Evolutionary conservation across 2,888 invertebrate species (phyloP), one percentile per base, ranked within the genome.

Genomic region (Drosophila rellima): DNA sequence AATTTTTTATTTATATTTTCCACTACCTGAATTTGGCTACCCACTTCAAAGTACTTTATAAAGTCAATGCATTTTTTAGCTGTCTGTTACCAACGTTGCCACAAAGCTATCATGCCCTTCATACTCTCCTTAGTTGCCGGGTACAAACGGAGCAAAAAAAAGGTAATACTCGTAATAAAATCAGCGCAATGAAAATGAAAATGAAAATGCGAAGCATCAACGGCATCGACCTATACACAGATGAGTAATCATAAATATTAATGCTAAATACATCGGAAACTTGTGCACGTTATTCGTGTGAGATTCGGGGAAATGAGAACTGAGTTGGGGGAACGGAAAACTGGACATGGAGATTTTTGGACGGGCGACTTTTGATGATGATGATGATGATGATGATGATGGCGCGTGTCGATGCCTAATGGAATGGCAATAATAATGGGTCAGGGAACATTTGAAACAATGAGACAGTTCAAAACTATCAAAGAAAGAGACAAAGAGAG

Each of bases 211-310:
- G 45, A 80, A 78, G 26, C 51, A 52, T 15, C 15, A 33, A 57
- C 40, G 29, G n/a, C 70, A 74, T 40, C 59, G 39, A 47, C 23
- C 13, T 42, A 76, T 73, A 72, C 71, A 69, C 74, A 79, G 82
- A 76, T 88, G 86, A 88, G 82, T 82, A 88, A 85, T 88, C 83
- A 83, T 83, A 83, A 83, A 83, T 83, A 83, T 83, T 83, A 88
- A 83, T 88, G 87, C 68, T 87, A 82, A 82, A 82, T 84, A 87
- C 84, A 73, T 74, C 65, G 62, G 62, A 31, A 60, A 51, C 17
- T 33, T 18, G 37, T 3, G 10, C 11, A 40, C 18, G 45, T 18
- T 18, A 51, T 35, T 11, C n/a, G 17, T 11, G 15, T 8, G 26
- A 5, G 11, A 10, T 13, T 6, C 20, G 1, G n/a, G 18, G 17